phyloP scores from a whole-genome alignment of 2,797 vertebrate species.

The Arrhamphus sclerolepis region DNA sequence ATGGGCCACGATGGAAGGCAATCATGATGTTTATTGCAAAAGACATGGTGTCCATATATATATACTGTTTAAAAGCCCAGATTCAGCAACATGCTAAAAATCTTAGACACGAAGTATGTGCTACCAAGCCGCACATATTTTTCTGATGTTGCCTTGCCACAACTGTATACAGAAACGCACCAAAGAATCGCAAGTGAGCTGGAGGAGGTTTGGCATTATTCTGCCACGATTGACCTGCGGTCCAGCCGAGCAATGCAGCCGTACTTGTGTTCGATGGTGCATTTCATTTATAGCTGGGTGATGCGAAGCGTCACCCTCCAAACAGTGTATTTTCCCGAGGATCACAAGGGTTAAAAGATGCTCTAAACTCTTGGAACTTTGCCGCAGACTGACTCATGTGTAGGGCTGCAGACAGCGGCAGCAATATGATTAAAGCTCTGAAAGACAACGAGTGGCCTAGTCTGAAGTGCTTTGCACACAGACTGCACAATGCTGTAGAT shows the following conservation, averaged over 20 bases:
- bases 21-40: background rate
- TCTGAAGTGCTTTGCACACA: constrained; percentile 1
- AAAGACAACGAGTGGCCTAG: background rate
- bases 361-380: background rate
- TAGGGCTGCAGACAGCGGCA: background rate
- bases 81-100: background rate
- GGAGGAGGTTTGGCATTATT: background rate
- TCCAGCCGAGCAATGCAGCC: background rate
- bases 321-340: background rate
- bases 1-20: background rate
- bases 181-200: background rate
- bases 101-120: background rate
- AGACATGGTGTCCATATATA: background rate
- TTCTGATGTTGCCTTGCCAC: background rate
- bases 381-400: background rate
- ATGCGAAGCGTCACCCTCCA: background rate
- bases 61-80: background rate
- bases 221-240: background rate
- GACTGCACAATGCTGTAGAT: background rate
- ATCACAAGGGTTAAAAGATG: background rate
- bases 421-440: background rate
- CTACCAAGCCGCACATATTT: background rate
- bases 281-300: background rate
- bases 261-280: background rate
- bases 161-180: too few species aligned